Evolutionary conservation across 2,888 invertebrate genomes (phyloP).

Genomic region (Rapana venosa): DNA sequence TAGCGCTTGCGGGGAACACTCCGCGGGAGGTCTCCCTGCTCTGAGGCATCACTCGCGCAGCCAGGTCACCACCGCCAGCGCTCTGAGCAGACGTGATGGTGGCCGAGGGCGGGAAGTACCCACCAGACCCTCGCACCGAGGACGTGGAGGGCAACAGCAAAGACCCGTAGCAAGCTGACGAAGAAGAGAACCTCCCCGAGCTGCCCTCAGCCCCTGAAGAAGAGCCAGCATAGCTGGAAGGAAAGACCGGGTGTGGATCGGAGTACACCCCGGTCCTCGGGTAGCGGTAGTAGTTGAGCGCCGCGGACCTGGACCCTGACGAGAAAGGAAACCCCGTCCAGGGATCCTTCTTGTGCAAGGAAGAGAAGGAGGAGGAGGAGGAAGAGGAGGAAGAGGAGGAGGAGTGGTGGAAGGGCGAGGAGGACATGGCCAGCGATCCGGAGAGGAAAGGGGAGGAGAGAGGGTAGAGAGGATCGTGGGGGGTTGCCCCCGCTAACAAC

Average conservation of each 20-base stretch:
- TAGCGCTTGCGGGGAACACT: not conserved
- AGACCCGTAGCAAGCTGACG: not conserved
- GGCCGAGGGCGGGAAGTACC: conserved; percentile 25
- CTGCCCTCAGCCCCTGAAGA: not conserved
- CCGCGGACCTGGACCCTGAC: conserved; percentile 7
- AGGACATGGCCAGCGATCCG: not conserved
- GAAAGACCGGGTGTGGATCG: not conserved
- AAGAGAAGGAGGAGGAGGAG: not conserved
- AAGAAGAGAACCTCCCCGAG: not conserved
- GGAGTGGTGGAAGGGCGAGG: not conserved
- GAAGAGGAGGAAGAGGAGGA: conserved; percentile 1
- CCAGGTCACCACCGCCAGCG: not conserved
- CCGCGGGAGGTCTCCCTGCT: not conserved
- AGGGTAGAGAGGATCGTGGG: conserved; percentile 28
- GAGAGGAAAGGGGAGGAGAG: conserved; percentile 15
- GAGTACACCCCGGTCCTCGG: not conserved
- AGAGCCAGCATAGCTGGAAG: not conserved
- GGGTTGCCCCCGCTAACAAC: not conserved
- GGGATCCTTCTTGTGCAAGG: conserved; percentile 31
- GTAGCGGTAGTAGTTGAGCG: conserved; percentile 27
- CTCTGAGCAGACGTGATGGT: conserved; percentile 32
- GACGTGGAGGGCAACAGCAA: not conserved
- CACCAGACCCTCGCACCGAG: not conserved
- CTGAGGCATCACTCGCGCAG: not conserved
- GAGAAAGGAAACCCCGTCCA: conserved; percentile 21